Evolutionary conservation across 1,140 invertebrate species (phyloP).

Genomic region (Platorchestia sp.): DNA sequence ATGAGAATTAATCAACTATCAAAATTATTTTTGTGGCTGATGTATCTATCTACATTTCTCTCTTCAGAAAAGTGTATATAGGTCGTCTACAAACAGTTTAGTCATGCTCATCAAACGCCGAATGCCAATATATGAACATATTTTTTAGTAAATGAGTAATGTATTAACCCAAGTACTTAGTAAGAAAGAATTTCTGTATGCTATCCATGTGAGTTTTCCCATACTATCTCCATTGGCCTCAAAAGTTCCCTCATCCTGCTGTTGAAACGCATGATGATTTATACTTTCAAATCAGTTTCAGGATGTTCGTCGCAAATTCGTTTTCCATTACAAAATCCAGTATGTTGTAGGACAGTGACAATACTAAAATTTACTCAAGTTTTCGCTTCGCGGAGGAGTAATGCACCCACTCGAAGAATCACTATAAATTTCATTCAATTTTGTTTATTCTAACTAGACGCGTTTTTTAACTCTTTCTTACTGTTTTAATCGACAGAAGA

Average conservation of each 20-base stretch:
- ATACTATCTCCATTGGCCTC: background rate
- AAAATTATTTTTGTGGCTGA: no score
- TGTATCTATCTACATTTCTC: no score
- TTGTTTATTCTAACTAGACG: no score
- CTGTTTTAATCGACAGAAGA: no score
- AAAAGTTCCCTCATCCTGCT: background rate
- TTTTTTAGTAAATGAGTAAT: background rate
- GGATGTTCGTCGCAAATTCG: background rate
- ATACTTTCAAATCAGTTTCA: background rate
- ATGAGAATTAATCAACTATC: no score
- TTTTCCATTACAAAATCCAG: background rate
- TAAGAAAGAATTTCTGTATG: background rate
- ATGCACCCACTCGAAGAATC: background rate
- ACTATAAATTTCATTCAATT: background rate
- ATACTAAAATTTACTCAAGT: background rate
- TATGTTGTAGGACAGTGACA: background rate
- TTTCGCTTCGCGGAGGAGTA: background rate
- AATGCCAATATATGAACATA: background rate
- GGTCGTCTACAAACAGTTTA: no score
- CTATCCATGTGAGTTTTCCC: background rate
- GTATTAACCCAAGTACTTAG: background rate
- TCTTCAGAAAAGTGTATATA: no score
- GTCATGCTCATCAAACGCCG: no score
- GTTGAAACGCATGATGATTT: background rate
- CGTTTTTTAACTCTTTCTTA: no score